Evolutionary conservation across 2,113 vertebrate species (phyloP).

Genomic region (Ptilonorhynchus violaceus): DNA sequence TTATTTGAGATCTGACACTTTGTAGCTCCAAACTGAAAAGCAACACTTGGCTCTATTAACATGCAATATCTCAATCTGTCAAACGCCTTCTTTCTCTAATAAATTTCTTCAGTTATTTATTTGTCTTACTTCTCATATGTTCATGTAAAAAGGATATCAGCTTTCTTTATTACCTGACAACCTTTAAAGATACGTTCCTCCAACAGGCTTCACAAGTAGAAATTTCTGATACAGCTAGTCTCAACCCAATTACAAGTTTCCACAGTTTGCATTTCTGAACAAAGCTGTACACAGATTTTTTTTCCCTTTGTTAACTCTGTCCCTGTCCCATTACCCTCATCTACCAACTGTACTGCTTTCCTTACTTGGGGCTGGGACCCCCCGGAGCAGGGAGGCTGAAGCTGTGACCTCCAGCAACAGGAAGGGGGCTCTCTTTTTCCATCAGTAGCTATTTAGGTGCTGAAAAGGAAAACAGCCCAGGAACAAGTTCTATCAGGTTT

Average conservation of each 20-base stretch:
- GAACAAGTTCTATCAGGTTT: not conserved
- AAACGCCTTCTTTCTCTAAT: not conserved
- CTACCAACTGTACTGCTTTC: not conserved
- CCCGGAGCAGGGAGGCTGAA: not conserved
- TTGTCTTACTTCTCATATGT: not conserved
- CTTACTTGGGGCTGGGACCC: not conserved
- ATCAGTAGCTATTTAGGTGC: fast-evolving
- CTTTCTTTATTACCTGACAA: not conserved
- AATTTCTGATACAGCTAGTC: not conserved
- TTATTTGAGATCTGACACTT: not conserved
- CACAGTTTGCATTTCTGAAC: not conserved
- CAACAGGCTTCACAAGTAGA: not conserved
- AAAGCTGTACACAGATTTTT: not conserved
- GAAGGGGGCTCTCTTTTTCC: not conserved
- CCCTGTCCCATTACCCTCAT: fast-evolving
- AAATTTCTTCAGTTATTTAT: not conserved
- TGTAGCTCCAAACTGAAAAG: not conserved
- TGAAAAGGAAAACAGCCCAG: not conserved
- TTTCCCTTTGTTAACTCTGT: not conserved
- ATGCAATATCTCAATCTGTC: not conserved
- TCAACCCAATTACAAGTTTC: not conserved
- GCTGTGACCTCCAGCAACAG: not conserved
- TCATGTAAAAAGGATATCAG: not conserved
- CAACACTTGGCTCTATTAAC: not conserved
- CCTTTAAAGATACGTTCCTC: not conserved